Evolutionary conservation across 2,797 vertebrate species (phyloP).

Genomic region (Apogon talboti): DNA sequence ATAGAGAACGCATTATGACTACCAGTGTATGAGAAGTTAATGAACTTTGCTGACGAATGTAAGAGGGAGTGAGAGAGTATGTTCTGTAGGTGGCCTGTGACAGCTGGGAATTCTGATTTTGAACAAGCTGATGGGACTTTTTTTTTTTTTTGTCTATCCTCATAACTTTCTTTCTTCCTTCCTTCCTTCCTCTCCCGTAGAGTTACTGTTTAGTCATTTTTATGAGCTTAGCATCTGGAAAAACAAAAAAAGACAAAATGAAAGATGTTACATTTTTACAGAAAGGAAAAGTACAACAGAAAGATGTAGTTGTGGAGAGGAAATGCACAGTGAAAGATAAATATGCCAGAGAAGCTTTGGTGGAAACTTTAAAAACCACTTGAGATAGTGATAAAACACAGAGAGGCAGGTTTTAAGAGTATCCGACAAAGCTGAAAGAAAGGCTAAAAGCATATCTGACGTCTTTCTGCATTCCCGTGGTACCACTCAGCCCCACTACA

Average conservation of each 20-base stretch:
- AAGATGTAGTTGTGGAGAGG: not conserved
- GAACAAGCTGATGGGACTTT: not conserved
- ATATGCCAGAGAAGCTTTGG: not conserved
- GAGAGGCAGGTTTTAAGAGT: slow-evolving; percentile 25
- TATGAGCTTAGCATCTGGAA: not conserved
- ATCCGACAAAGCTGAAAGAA: slow-evolving; percentile 42
- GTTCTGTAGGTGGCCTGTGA: slow-evolving; percentile 52
- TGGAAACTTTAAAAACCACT: slow-evolving; percentile 13
- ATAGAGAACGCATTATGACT: slow-evolving; percentile 54
- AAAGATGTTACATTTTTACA: not conserved
- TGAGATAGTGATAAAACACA: slow-evolving; percentile 16
- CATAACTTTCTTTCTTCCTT: slow-evolving; percentile 10
- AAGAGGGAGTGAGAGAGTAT: slow-evolving; percentile 32
- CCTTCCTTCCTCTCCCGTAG: slow-evolving; percentile 5
- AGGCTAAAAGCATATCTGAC: slow-evolving; percentile 51
- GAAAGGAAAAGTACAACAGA: not conserved
- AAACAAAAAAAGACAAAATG: not conserved
- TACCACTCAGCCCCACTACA: slow-evolving; percentile 46
- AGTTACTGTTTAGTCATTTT: not conserved
- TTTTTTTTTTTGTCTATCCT: not conserved
- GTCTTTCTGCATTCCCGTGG: slow-evolving; percentile 36
- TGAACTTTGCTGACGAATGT: slow-evolving; percentile 62
- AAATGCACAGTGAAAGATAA: not conserved
- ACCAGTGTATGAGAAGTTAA: slow-evolving; percentile 41
- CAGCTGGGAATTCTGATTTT: slow-evolving; percentile 21